Percentiles rank a stretch among this genome's conserved stretches.
phyloP scores from a whole-genome alignment of 2,888 invertebrate genomes.

The Eupelmus urozonus region DNA sequence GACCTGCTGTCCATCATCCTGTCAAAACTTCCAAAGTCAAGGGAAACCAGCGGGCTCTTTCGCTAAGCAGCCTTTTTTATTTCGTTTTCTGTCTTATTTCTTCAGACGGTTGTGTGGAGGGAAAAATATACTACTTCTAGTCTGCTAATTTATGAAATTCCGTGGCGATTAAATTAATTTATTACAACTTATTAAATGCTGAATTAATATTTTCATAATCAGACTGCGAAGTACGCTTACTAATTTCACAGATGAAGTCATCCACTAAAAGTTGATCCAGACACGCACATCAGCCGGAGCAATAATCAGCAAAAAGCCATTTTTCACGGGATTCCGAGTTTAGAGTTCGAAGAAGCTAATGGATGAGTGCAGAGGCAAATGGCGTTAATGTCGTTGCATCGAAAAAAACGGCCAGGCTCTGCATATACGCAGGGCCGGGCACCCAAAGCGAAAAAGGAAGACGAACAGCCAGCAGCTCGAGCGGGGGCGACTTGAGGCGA shows the following conservation, averaged over 20 bases:
- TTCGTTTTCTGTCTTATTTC: not conserved
- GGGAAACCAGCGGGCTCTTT: conserved; percentile 15
- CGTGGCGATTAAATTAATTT: not conserved
- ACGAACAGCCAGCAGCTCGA: not conserved
- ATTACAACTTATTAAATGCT: no score
- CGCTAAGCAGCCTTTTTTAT: conserved; percentile 4
- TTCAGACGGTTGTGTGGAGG: not conserved
- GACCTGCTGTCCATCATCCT: conserved; percentile 37
- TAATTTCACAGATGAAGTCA: not conserved
- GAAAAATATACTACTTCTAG: no score
- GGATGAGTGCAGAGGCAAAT: not conserved
- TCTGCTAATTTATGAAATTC: no score
- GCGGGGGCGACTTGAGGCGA: conserved; percentile 12
- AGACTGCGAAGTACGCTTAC: not conserved
- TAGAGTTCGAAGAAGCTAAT: no score
- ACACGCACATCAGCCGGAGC: no score
- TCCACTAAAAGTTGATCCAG: not conserved
- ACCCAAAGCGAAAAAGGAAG: conserved; percentile 32
- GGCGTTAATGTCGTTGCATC: conserved; percentile 2
- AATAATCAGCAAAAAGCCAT: no score
- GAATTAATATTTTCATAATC: not conserved
- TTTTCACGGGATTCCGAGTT: no score
- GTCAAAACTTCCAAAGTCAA: conserved; percentile 43
- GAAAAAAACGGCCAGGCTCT: conserved; percentile 7
- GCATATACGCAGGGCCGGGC: not conserved